Evolutionary conservation across 2,113 vertebrate genomes (phyloP), one percentile per base, ranked within the genome.

Genomic region (Rhinolophus ferrumequinum): DNA sequence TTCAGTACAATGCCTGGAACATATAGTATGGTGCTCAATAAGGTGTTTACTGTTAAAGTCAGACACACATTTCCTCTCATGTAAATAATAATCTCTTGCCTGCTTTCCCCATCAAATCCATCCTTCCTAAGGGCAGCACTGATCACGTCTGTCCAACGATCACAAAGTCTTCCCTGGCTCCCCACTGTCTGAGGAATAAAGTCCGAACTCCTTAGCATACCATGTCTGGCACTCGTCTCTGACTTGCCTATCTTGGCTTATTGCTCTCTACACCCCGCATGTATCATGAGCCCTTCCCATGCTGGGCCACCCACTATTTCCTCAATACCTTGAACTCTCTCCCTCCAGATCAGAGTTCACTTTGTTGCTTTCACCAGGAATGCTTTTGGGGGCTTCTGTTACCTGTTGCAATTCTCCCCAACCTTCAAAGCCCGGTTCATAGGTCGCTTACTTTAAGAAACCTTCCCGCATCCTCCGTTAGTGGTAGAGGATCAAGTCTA

Each of bases 101-200:
- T 58, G 41, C 26, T 64, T 81, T 93, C 47, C 41, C n/a, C 9
- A 24, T n/a, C 66, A 67, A 67, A 60, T 64, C 41, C 15, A 6
- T 72, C 15, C 94, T 95, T 80, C 28, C 35, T 66, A 64, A 82
- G 76, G 56, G 93, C 62, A 77, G 33, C 76, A 80, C 33, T 38
- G 38, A 73, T 77, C 41, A 1, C 38, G 16, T 72, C 85, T 92
- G 33, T 90, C 66, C 28, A 84, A 3, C 15, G 33, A 95, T 85
- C 62, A 69, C 67, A 76, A 94, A 47, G 26, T 77, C 88, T 84
- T 64, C 88, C 21, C 16, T 35, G 95, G 93, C 97, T 97, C 97
- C 96, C 88, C 62, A 35, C 24, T 97, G 97, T 98, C 97, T 98
- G 85, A 93, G 91, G 94, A 88, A 92, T 85, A 72, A 97, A 97